phyloP scores from a whole-genome alignment of 2,888 invertebrate species.

The Lasioglossum calceatum region DNA sequence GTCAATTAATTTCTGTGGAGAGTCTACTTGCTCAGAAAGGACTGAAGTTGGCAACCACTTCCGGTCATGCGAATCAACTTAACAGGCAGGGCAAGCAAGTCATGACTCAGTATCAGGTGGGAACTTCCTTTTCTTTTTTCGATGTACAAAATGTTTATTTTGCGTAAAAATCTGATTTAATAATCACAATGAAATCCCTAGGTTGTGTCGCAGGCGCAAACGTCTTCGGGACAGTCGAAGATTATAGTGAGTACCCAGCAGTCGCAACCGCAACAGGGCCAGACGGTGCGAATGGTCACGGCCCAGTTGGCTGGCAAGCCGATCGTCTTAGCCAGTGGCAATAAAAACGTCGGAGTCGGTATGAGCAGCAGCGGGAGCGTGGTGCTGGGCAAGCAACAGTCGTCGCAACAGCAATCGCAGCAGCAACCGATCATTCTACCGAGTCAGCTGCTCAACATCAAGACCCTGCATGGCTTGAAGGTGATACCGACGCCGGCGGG shows the following conservation, averaged over 20 bases:
- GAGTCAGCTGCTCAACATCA: constrained; percentile 82
- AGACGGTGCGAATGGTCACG: constrained; percentile 83
- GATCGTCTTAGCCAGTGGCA: constrained; percentile 81
- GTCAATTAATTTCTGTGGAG: constrained; percentile 87
- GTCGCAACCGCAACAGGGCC: constrained; percentile 74
- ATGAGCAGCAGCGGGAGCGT: constrained; percentile 78
- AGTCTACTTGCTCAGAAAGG: constrained; percentile 86
- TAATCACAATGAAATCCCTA: constrained; percentile 41
- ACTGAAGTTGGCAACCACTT: constrained; percentile 79
- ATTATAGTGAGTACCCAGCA: constrained; percentile 81
- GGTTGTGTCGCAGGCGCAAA: constrained; percentile 82
- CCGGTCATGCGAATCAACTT: constrained; percentile 78
- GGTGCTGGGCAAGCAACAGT: constrained; percentile 77
- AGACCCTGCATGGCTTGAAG: constrained; percentile 82
- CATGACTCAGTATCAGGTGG: constrained; percentile 82
- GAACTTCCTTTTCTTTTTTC: background rate
- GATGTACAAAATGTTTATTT: too few species aligned
- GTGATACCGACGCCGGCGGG: constrained; percentile 83
- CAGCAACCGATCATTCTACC: constrained; percentile 82
- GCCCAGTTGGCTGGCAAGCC: constrained; percentile 83
- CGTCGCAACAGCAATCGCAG: constrained; percentile 67
- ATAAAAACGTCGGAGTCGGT: constrained; percentile 80
- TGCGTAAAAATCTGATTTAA: too few species aligned
- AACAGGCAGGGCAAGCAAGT: constrained; percentile 82
- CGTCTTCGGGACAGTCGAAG: constrained; percentile 77